Evolutionary conservation across 2,888 invertebrate species (phyloP).

Genomic region (Macrophya annulata): DNA sequence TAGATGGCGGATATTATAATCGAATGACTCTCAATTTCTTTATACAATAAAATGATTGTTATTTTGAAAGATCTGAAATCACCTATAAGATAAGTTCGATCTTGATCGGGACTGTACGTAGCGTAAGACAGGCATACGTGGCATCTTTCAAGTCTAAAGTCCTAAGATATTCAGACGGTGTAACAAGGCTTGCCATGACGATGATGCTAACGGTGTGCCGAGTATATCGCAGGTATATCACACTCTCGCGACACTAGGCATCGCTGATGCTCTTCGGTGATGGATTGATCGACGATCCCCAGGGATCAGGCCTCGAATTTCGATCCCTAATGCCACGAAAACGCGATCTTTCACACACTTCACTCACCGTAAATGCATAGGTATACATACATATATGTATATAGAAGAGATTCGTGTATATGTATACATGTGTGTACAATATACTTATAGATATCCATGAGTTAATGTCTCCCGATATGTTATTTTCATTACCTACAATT

Average conservation of each 20-base stretch:
- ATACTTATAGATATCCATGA: not conserved
- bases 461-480: not conserved
- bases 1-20: not conserved
- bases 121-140: conserved; percentile 37
- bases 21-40: not conserved
- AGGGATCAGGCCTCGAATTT: conserved; percentile 74
- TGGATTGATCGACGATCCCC: conserved; percentile 76
- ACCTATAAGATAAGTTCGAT: not conserved
- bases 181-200: conserved; percentile 59
- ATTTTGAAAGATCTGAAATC: not conserved
- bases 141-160: conserved; percentile 42
- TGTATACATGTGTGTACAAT: not conserved
- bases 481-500: not conserved
- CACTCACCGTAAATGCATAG: not conserved
- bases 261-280: conserved; percentile 63
- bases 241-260: conserved; percentile 47
- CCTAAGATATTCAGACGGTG: conserved; percentile 59
- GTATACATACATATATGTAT: not conserved
- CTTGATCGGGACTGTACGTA: conserved; percentile 21
- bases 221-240: conserved; percentile 55
- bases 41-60: not conserved
- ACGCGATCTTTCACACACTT: conserved; percentile 44
- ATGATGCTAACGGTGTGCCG: conserved; percentile 47
- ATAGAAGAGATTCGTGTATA: not conserved
- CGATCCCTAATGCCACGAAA: conserved; percentile 36